Conservation (phyloP, 2,797 vertebrate genomes). For the Microctenopoma steveboyesi region DNA sequence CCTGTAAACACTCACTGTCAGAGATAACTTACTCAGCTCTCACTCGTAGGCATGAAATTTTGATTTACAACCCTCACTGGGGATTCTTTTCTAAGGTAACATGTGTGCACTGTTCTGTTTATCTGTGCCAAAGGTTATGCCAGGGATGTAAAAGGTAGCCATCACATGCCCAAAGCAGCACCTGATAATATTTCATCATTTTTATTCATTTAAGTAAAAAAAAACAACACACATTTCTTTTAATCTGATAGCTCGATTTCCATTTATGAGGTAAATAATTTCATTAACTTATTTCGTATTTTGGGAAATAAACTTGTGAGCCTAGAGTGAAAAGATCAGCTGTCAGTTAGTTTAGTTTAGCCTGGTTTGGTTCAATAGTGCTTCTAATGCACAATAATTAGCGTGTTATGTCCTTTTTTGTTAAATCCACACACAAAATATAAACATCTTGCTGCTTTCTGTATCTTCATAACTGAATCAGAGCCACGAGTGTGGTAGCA, state of each 20-base stretch:
- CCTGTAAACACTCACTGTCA: conserved; percentile 36
- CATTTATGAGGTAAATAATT: conserved; percentile 3
- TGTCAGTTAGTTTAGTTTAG: conserved; percentile 5
- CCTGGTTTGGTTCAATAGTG: no score
- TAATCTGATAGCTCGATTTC: conserved; percentile 11
- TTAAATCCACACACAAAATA: conserved; percentile 1
- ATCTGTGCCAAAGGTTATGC: conserved; percentile 31
- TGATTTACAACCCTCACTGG: conserved; percentile 39
- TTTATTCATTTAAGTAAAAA: neutral
- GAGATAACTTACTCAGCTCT: conserved; percentile 15
- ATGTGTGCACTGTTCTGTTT: conserved; percentile 6
- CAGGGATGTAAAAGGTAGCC: conserved; percentile 4
- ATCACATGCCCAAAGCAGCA: conserved; percentile 13
- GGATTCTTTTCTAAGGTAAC: conserved; percentile 28
- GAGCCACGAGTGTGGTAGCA: neutral
- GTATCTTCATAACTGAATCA: neutral
- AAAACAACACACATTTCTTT: conserved; percentile 6
- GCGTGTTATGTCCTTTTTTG: neutral
- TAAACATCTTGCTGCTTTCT: neutral
- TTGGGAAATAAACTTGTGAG: neutral
- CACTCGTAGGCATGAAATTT: conserved; percentile 38
- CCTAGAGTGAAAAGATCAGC: neutral
- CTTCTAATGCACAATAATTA: neutral
- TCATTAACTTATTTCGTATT: conserved; percentile 15
- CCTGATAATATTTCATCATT: neutral